phyloP scores from a whole-genome alignment of 2,888 invertebrate species.

The Hanleya hanleyi region DNA sequence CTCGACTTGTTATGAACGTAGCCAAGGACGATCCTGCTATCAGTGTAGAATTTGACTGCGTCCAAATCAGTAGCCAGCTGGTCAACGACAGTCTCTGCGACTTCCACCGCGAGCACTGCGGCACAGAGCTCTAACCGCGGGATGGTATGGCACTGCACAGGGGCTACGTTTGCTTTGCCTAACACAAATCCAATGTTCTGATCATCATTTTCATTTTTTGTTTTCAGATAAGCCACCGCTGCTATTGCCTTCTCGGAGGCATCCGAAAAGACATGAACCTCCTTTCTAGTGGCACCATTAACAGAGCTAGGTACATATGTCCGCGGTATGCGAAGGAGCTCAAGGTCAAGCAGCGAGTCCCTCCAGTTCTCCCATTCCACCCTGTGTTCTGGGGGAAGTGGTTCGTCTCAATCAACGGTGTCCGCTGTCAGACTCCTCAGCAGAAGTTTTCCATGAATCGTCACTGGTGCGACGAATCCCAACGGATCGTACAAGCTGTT shows the following conservation, averaged over 20 bases:
- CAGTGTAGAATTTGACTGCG: constrained; percentile 1
- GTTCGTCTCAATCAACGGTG: constrained; percentile 42
- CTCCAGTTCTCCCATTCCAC: constrained; percentile 35
- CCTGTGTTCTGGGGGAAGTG: constrained; percentile 26
- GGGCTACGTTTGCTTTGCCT: constrained; percentile 32
- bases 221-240: constrained; percentile 13
- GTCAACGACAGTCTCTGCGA: constrained; percentile 1
- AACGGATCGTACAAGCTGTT: constrained; percentile 43
- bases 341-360: constrained; percentile 26
- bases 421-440: constrained; percentile 32
- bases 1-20: constrained; percentile 11
- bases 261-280: constrained; percentile 21
- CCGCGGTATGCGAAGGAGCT: constrained; percentile 4
- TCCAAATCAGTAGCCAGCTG: not conserved
- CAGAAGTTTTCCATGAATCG: constrained; percentile 38
- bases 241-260: constrained; percentile 17
- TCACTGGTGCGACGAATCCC: constrained; percentile 40
- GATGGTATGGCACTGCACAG: constrained; percentile 24
- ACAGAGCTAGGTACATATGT: not conserved
- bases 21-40: constrained; percentile 1
- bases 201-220: not conserved
- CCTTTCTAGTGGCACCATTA: not conserved
- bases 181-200: constrained; percentile 1
- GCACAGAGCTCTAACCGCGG: constrained; percentile 26
- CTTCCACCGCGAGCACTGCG: constrained; percentile 16